Percentiles rank a stretch among this genome's conserved stretches.
Evolutionary conservation across 2,797 vertebrate genomes (phyloP).

Genomic region (Phrynocephalus vlangalii): DNA sequence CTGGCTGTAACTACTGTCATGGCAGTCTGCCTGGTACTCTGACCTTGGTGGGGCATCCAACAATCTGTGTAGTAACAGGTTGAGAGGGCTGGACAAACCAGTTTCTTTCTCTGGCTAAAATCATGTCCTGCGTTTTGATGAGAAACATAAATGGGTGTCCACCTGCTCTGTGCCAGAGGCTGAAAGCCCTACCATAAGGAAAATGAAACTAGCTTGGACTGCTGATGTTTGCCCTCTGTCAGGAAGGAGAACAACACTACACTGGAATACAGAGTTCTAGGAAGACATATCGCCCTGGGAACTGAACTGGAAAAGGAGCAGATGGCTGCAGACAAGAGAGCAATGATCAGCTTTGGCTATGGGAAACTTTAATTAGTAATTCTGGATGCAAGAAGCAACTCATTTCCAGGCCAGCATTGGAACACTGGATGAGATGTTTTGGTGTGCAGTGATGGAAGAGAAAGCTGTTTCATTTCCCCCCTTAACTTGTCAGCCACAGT

Average conservation of each 20-base stretch:
- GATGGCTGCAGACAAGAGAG: conserved; percentile 30
- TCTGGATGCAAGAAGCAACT: conserved; percentile 21
- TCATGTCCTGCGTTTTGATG: neutral
- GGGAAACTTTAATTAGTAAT: conserved; percentile 35
- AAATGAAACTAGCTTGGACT: conserved; percentile 1
- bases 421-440: neutral
- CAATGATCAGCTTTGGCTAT: conserved; percentile 7
- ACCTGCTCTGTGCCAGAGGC: neutral
- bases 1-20: neutral
- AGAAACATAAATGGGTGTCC: neutral
- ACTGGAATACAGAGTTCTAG: neutral
- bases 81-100: neutral
- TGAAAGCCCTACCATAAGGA: neutral
- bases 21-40: neutral
- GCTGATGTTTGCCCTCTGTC: conserved; percentile 1
- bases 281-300: conserved; percentile 25
- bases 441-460: neutral
- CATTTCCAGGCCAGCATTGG: conserved; percentile 3
- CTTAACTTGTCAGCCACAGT: neutral
- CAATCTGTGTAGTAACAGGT: neutral
- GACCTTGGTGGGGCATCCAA: neutral
- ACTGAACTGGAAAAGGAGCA: conserved; percentile 34
- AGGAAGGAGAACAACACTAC: neutral
- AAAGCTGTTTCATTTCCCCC: neutral
- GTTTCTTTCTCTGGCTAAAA: neutral